These are phyloP conservation scores for Sebastes aleutianus DNA, from an alignment of 2,797 vertebrate species.

Conservation along the genomic window DNA sequence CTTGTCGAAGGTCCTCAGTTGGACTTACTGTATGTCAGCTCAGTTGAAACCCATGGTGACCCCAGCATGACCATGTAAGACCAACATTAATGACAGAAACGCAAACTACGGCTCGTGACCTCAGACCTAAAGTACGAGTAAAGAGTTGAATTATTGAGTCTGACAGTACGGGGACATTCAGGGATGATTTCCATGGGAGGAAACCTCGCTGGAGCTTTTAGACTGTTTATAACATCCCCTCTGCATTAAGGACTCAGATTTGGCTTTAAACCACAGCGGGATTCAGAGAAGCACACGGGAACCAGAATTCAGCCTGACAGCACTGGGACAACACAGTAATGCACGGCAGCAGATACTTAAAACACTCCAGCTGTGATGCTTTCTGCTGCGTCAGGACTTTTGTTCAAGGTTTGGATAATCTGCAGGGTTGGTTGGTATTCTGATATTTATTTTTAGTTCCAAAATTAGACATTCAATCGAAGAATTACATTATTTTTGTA, in stretches of 20 bases:
- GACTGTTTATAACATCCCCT: conserved; percentile 2
- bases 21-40: not conserved
- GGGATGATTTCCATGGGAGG: not conserved
- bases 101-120: not conserved
- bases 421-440: not conserved
- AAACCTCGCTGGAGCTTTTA: conserved; percentile 30
- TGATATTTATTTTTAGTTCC: not conserved
- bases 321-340: not conserved
- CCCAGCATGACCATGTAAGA: not conserved
- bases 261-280: conserved; percentile 31
- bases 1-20: not conserved
- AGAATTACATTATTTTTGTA: too few relatives aligned
- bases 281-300: not conserved
- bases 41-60: not conserved
- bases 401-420: not conserved
- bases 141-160: not conserved
- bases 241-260: not conserved
- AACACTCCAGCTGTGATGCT: not conserved
- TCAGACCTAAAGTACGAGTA: not conserved
- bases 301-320: conserved; percentile 17
- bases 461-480: not conserved
- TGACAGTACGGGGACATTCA: not conserved
- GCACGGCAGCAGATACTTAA: not conserved
- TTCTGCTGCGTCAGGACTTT: not conserved
- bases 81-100: not conserved